Base-by-base conservation (phyloP, 1,140 invertebrate genomes). In the Microplitis demolitor region DNA sequence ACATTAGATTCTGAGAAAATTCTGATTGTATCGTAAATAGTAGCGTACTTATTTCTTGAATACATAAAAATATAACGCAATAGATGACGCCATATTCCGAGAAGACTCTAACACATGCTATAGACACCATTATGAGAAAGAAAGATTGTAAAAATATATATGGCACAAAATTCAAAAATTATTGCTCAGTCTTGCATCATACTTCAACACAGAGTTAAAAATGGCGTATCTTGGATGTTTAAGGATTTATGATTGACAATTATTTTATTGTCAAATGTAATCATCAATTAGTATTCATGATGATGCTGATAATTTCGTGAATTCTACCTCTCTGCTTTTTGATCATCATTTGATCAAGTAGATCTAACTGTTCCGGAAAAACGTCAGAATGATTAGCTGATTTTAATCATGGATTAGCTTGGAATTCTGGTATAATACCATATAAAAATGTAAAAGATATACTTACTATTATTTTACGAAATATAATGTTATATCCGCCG, bases 331-430 rank as follows among this genome's bases (percentile, higher is more conserved):
- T 37, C 45, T 72, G 0, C 35, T 69, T 0, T 68, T 75, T 24
- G 72, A 69, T 66, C 74, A 64, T 61, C 74, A 8, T 73, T 35
- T 14, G 24, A 54, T 4, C 69, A 64, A 64, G 51, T 16, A 50
- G 37, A 4, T 39, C 39, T 75, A 4, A 56, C 74, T 8, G 58
- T 11, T 11, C 13, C 54, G 11, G 69, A 66, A 34, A 68, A 69
- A 51, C 39, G 51, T 34, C 11, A 9, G n/a, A 75, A 72, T 60
- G 16, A 34, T n/a, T 75, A 66, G 71, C 51, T 0, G 24, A 39
- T 9, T 71, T 73, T 69, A 67, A 62, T 45, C 71, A 73, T 68
- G 67, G 68, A 31, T 37, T 76, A n/a, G 24, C 50, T 3, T 76
- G 71, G 74, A 61, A 45, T 11, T 13, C n/a, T 13, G 74, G 74